These are phyloP conservation scores for Parapristionchus giblindavisi DNA, from an alignment of 2,888 invertebrate genomes.

Conservation along the genomic window DNA sequence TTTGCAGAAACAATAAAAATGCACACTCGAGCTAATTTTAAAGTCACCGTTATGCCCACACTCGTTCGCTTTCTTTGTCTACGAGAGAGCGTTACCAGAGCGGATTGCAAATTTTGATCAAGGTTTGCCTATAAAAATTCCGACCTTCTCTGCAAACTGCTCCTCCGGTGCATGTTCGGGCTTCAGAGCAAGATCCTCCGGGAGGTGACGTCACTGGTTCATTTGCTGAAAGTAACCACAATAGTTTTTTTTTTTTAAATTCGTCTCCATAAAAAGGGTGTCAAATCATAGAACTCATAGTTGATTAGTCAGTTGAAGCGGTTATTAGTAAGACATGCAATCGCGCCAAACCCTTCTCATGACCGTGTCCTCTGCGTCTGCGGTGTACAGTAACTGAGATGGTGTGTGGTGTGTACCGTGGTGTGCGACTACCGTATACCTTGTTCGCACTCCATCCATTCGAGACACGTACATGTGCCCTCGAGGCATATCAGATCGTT, in stretches of 20 bases:
- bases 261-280: background rate
- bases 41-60: too few species aligned
- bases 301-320: background rate
- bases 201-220: slow-evolving; percentile 64
- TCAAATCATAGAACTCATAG: slow-evolving; percentile 15
- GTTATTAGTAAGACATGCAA: background rate
- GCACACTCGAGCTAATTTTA: too few species aligned
- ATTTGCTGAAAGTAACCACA: slow-evolving; percentile 50
- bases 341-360: slow-evolving; percentile 2
- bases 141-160: slow-evolving; percentile 55
- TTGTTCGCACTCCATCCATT: slow-evolving; percentile 33
- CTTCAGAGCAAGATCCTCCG: slow-evolving; percentile 65
- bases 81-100: too few species aligned
- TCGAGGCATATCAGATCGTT: slow-evolving; percentile 52
- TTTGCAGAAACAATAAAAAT: too few species aligned
- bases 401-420: background rate
- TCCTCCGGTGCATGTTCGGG: slow-evolving; percentile 65
- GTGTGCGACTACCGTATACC: background rate
- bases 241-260: background rate
- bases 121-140: too few species aligned
- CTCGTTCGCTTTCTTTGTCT: too few species aligned
- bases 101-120: too few species aligned
- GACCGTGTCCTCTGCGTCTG: background rate
- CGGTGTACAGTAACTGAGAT: background rate
- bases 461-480: slow-evolving; percentile 55